Conservation (phyloP, 2,888 invertebrate species). For the Melipona bicolor region DNA sequence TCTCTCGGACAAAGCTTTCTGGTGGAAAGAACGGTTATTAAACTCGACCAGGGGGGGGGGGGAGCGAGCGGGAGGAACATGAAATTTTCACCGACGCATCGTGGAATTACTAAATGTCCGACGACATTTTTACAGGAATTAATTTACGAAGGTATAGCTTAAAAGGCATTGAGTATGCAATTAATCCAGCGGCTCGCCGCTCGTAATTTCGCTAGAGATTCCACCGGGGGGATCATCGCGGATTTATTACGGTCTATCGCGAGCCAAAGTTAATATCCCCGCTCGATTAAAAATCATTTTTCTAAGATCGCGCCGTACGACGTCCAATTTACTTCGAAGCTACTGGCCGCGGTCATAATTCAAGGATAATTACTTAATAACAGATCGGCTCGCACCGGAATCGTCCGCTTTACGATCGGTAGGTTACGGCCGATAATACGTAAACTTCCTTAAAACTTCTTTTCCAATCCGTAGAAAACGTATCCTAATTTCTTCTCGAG, state of each 20-base stretch:
- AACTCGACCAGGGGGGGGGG: background rate
- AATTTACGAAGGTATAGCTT: constrained; percentile 7
- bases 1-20: background rate
- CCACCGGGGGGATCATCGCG: constrained; percentile 5
- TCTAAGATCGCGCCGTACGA: constrained; percentile 40
- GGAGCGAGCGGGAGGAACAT: background rate
- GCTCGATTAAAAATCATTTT: constrained; percentile 57
- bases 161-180: constrained; percentile 29
- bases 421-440: constrained; percentile 26
- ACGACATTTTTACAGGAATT: constrained; percentile 19
- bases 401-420: constrained; percentile 28
- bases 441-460: background rate
- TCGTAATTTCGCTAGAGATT: constrained; percentile 31
- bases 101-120: background rate
- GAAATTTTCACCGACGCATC: background rate
- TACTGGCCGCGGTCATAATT: constrained; percentile 43
- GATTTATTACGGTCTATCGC: constrained; percentile 31
- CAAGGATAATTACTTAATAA: constrained; percentile 61
- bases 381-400: constrained; percentile 36
- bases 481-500: constrained; percentile 16
- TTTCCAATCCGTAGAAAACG: background rate
- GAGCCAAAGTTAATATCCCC: constrained; percentile 41
- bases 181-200: constrained; percentile 34
- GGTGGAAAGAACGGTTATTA: background rate
- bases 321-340: constrained; percentile 52